phyloP scores from a whole-genome alignment of 2,113 vertebrate species.

The Protomyctophum bolini region DNA sequence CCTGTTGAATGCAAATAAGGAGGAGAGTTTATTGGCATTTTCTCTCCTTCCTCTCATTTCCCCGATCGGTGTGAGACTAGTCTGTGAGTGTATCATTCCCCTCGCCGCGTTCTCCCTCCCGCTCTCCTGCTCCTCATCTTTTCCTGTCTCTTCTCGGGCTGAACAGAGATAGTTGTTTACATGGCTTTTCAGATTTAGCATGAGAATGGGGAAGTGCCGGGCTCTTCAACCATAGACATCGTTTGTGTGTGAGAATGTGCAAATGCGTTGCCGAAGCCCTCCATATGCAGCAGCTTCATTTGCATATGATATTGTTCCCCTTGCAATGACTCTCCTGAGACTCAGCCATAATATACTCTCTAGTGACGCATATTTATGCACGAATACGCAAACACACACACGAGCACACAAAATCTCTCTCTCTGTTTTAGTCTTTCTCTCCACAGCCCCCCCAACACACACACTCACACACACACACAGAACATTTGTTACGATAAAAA shows the following conservation, averaged over 20 bases:
- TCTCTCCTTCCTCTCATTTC: conserved; percentile 41
- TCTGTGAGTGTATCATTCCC: too few species aligned
- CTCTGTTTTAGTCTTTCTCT: not conserved
- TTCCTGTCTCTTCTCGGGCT: conserved; percentile 5
- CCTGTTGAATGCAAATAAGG: conserved; percentile 63
- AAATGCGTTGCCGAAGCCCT: conserved; percentile 32
- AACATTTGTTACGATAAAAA: too few species aligned
- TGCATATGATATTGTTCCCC: conserved; percentile 66
- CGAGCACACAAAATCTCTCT: not conserved
- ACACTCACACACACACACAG: conserved; percentile 1
- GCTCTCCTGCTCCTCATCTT: conserved; percentile 32
- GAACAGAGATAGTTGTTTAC: conserved; percentile 43
- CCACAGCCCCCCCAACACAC: not conserved
- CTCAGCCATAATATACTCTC: conserved; percentile 49
- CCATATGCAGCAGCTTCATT: conserved; percentile 65
- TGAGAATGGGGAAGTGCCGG: conserved; percentile 49
- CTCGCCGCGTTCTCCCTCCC: conserved; percentile 3
- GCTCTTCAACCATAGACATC: conserved; percentile 20
- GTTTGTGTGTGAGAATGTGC: conserved; percentile 11
- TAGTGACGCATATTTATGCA: conserved; percentile 21
- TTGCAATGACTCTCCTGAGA: conserved; percentile 37
- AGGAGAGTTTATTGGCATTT: conserved; percentile 44
- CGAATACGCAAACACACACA: conserved; percentile 18
- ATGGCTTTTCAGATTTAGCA: conserved; percentile 54
- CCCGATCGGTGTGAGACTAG: too few species aligned